These are phyloP conservation scores for Aythya fuligula DNA, from an alignment of 2,797 vertebrate species.

Conservation along the genomic window DNA sequence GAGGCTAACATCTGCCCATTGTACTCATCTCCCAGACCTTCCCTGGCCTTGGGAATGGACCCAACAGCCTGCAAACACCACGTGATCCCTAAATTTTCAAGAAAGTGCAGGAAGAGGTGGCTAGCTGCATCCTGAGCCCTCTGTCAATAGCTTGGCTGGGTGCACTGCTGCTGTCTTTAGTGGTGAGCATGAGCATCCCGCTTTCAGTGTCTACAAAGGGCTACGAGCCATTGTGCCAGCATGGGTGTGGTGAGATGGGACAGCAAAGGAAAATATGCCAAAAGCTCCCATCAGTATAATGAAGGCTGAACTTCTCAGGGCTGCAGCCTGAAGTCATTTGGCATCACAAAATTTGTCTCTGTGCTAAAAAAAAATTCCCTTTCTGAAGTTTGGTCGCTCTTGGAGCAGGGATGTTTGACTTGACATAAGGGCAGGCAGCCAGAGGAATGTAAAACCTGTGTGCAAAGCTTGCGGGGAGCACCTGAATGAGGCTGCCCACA, in stretches of 20 bases:
- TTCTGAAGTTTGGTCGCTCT: not conserved
- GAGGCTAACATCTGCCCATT: fast-evolving
- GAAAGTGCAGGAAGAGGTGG: not conserved
- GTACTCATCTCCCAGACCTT: not conserved
- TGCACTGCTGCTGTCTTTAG: fast-evolving
- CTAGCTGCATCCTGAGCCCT: fast-evolving
- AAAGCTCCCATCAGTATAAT: slow-evolving; percentile 48
- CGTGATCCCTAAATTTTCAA: fast-evolving
- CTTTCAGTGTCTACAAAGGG: not conserved
- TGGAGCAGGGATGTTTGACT: not conserved
- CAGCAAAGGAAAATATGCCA: not conserved
- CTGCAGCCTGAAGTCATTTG: slow-evolving; percentile 4
- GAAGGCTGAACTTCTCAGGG: not conserved
- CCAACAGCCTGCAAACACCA: not conserved
- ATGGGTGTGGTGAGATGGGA: not conserved
- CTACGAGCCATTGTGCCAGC: not conserved
- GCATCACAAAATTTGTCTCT: not conserved
- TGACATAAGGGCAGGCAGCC: not conserved
- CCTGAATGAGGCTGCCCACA: not conserved
- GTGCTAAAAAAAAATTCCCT: not conserved
- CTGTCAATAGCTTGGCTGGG: fast-evolving
- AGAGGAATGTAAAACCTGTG: not conserved
- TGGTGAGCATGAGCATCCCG: fast-evolving
- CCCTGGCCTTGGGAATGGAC: not conserved
- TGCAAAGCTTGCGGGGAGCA: not conserved